These are phyloP conservation scores for Lottia scabra DNA, from an alignment of 2,888 invertebrate genomes.

Conservation along the genomic window DNA sequence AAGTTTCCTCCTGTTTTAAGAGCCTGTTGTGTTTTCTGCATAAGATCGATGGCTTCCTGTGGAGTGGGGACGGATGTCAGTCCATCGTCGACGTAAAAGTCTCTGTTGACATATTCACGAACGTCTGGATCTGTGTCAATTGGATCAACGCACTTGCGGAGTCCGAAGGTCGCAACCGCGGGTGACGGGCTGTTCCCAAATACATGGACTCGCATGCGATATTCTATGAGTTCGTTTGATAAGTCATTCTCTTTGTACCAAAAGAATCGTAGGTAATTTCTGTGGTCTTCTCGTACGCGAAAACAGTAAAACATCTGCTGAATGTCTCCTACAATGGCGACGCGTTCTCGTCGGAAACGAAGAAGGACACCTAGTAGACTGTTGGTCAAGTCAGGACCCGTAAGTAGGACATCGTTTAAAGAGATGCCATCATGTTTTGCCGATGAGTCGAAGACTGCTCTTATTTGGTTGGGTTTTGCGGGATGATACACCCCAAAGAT, in stretches of 20 bases:
- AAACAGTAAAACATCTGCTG: slow-evolving; percentile 38
- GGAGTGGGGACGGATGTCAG: slow-evolving; percentile 23
- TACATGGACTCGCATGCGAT: too few relatives aligned
- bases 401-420: slow-evolving; percentile 24
- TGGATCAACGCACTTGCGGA: slow-evolving; percentile 20
- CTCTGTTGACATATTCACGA: slow-evolving; percentile 24
- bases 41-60: slow-evolving; percentile 24
- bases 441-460: too few relatives aligned
- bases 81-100: too few relatives aligned
- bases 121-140: slow-evolving; percentile 27
- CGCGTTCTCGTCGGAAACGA: slow-evolving; percentile 23
- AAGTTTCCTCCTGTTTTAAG: slow-evolving; percentile 19
- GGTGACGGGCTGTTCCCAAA: too few relatives aligned
- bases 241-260: too few relatives aligned
- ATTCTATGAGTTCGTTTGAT: too few relatives aligned
- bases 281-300: slow-evolving; percentile 26
- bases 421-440: slow-evolving; percentile 23
- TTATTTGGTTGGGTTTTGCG: slow-evolving; percentile 26
- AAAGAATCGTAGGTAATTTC: too few relatives aligned
- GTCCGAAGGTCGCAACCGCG: slow-evolving; percentile 32
- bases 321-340: slow-evolving; percentile 31
- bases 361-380: slow-evolving; percentile 32
- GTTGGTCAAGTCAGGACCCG: slow-evolving; percentile 33
- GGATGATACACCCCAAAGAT: slow-evolving; percentile 30
- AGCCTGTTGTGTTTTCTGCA: slow-evolving; percentile 29